Conservation (phyloP, 1,140 invertebrate species). For the Lasioglossum baleicum region DNA sequence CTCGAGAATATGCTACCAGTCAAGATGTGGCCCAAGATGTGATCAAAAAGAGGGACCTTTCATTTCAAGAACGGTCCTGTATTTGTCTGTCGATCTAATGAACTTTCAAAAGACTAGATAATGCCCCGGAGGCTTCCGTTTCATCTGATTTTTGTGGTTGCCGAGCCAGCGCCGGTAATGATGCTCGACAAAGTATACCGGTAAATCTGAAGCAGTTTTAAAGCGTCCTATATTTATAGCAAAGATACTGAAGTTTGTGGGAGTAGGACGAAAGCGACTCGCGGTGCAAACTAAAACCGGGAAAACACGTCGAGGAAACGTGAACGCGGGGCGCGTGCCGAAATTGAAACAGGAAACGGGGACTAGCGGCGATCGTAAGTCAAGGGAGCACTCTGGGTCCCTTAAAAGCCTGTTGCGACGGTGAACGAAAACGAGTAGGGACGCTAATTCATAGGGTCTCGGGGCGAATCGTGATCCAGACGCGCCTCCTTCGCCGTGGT, state of each 20-base stretch:
- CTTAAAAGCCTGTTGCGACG: conserved; percentile 53
- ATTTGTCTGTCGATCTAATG: too few relatives aligned
- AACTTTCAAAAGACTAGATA: too few relatives aligned
- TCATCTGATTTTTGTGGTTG: too few relatives aligned
- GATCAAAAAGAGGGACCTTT: too few relatives aligned
- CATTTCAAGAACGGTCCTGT: too few relatives aligned
- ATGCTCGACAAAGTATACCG: too few relatives aligned
- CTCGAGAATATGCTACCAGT: too few relatives aligned
- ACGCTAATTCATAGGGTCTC: conserved; percentile 52
- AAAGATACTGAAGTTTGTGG: not conserved
- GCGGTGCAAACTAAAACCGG: too few relatives aligned
- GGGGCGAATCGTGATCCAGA: conserved; percentile 38
- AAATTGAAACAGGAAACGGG: conserved; percentile 64
- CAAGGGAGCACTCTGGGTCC: conserved; percentile 59
- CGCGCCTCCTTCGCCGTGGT: conserved; percentile 20
- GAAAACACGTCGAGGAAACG: too few relatives aligned
- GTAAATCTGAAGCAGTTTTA: not conserved
- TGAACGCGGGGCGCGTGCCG: conserved; percentile 20
- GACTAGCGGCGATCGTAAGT: conserved; percentile 61
- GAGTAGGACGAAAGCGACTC: not conserved
- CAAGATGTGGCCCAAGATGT: too few relatives aligned
- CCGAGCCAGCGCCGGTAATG: too few relatives aligned
- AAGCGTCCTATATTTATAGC: not conserved
- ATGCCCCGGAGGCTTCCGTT: too few relatives aligned
- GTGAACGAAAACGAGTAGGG: conserved; percentile 47